Percentiles rank a stretch among this genome's conserved stretches.
These are phyloP conservation scores for Tapirus indicus DNA, from an alignment of 2,797 vertebrate species.

Conservation along the genomic window DNA sequence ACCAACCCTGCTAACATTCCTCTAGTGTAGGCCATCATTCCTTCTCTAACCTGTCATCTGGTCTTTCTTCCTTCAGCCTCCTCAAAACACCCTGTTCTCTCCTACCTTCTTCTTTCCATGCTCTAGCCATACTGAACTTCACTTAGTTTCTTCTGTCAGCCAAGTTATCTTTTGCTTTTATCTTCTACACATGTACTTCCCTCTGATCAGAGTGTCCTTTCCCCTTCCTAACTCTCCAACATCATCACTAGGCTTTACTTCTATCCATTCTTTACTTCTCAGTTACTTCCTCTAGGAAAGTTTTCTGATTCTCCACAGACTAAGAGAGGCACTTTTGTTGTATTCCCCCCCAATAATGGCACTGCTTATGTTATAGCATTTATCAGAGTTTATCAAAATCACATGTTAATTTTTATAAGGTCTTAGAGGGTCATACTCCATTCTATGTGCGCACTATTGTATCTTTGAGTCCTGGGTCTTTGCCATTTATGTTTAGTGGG, in stretches of 20 bases:
- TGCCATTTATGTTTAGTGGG: too few relatives aligned
- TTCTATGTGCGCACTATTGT: neutral
- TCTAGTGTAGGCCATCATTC: fast-evolving
- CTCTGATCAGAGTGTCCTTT: neutral
- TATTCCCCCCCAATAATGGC: neutral
- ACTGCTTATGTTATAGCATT: too few relatives aligned
- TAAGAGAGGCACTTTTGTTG: neutral
- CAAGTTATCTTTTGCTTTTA: neutral
- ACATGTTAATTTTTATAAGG: neutral
- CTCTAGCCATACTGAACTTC: neutral
- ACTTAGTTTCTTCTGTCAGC: neutral
- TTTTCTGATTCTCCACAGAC: neutral
- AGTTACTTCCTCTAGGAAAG: neutral
- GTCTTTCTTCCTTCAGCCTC: neutral
- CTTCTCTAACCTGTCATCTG: neutral
- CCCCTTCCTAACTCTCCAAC: neutral
- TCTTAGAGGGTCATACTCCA: neutral
- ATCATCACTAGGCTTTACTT: neutral
- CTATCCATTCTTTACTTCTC: neutral
- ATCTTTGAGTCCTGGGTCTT: neutral
- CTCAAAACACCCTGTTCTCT: neutral
- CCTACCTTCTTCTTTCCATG: too few relatives aligned
- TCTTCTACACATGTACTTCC: fast-evolving
- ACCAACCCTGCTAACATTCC: too few relatives aligned
- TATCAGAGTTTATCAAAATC: neutral